Conservation (phyloP, 2,888 invertebrate genomes). For the Luperina testacea region DNA sequence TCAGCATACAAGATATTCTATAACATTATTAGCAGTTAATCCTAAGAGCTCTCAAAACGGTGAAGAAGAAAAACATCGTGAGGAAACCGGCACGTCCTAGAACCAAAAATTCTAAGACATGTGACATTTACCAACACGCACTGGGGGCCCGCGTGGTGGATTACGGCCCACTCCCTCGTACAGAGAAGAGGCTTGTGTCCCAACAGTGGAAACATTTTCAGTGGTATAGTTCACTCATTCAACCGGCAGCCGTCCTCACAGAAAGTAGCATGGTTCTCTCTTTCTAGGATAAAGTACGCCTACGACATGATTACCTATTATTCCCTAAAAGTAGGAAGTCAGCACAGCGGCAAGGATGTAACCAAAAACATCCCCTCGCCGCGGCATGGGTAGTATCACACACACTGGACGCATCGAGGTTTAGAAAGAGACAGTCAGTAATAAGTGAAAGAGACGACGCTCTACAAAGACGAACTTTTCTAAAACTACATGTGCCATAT, state of each 20-base stretch:
- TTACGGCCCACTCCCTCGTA: neutral
- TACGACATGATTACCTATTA: constrained; percentile 10
- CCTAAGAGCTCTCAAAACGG: neutral
- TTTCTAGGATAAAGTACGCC: neutral
- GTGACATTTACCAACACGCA: neutral
- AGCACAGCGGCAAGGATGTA: neutral
- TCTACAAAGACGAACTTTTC: neutral
- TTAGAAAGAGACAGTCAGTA: neutral
- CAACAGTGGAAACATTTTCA: neutral
- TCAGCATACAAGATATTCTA: neutral
- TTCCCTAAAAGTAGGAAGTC: neutral
- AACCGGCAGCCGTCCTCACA: neutral
- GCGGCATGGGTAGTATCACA: neutral
- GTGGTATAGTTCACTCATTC: neutral
- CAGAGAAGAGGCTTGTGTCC: too few relatives aligned
- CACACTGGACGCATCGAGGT: neutral
- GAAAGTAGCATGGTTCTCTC: neutral
- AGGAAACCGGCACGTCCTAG: neutral
- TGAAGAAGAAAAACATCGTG: neutral
- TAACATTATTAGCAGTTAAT: neutral
- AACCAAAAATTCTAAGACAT: neutral
- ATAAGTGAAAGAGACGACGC: neutral
- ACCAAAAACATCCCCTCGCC: neutral
- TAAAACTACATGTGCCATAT: neutral
- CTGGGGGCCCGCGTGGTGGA: neutral